Conservation (phyloP, 2,888 invertebrate genomes). For the Diploptera punctata region DNA sequence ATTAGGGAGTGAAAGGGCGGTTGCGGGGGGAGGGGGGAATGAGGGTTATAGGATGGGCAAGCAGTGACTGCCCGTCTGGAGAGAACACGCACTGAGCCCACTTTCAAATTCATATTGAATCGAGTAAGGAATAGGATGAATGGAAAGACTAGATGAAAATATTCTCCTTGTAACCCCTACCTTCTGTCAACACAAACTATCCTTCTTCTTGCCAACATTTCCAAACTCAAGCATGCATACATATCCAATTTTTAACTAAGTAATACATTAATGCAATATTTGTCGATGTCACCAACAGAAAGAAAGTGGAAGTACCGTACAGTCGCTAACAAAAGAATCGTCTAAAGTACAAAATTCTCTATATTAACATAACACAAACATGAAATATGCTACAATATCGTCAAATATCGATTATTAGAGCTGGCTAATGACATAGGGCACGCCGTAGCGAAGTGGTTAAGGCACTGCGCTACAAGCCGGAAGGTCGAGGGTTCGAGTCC, state of each 20-base stretch:
- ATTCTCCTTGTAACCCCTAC: slow-evolving; percentile 18
- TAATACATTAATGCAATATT: slow-evolving; percentile 16
- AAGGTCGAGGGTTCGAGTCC: no score
- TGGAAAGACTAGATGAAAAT: slow-evolving; percentile 14
- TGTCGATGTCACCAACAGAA: no score
- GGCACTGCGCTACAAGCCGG: no score
- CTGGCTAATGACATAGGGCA: no score
- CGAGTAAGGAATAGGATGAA: slow-evolving; percentile 14
- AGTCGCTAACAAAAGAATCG: no score
- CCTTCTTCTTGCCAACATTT: slow-evolving; percentile 14
- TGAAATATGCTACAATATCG: no score
- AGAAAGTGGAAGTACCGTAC: no score
- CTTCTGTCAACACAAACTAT: slow-evolving; percentile 26
- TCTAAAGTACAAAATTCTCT: no score
- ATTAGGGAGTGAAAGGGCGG: slow-evolving; percentile 27
- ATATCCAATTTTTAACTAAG: slow-evolving; percentile 20
- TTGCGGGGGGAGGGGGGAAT: neutral
- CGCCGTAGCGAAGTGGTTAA: no score
- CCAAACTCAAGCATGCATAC: slow-evolving; percentile 2
- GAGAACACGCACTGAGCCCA: neutral
- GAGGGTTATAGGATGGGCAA: neutral
- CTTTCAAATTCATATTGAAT: slow-evolving; percentile 31
- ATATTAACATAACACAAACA: no score
- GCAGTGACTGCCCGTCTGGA: neutral
- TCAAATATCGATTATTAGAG: no score